phyloP scores from a whole-genome alignment of 2,113 vertebrate genomes.

The Apodemus speciosus region DNA sequence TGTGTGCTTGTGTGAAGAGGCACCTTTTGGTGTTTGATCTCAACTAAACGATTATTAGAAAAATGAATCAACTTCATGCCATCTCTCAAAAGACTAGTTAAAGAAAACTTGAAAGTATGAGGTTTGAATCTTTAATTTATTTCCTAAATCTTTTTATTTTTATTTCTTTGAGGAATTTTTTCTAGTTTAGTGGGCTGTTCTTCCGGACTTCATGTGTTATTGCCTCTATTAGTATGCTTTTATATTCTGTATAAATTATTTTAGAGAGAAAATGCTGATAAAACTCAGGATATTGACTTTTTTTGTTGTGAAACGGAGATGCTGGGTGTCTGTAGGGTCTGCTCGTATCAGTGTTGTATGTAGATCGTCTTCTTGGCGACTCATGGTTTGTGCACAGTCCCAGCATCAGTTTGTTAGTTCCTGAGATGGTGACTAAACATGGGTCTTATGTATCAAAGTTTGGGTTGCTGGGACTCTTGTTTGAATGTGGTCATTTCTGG shows the following conservation, averaged over 20 bases:
- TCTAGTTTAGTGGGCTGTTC: constrained; percentile 73
- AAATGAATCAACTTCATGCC: constrained; percentile 76
- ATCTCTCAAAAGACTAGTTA: constrained; percentile 61
- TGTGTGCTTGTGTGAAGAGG: not conserved
- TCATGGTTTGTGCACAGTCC: not conserved
- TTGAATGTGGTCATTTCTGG: constrained; percentile 39
- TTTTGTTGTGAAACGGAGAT: constrained; percentile 74
- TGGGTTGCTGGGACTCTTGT: constrained; percentile 13
- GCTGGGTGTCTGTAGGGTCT: constrained; percentile 59
- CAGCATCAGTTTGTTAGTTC: constrained; percentile 52
- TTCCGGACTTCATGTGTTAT: constrained; percentile 63
- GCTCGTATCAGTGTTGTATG: constrained; percentile 67
- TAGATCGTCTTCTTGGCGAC: constrained; percentile 54
- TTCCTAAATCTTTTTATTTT: constrained; percentile 78
- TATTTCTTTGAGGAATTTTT: constrained; percentile 75
- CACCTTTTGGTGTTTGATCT: constrained; percentile 65
- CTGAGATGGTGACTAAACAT: constrained; percentile 14
- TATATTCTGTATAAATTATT: constrained; percentile 80
- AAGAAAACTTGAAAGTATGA: constrained; percentile 78
- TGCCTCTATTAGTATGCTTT: constrained; percentile 72
- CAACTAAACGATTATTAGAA: constrained; percentile 63
- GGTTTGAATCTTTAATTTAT: constrained; percentile 86
- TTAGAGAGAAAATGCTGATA: constrained; percentile 78
- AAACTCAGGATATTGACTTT: constrained; percentile 83
- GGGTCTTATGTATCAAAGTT: not conserved